Percentiles rank a stretch among this genome's conserved stretches.
Evolutionary conservation across 2,888 invertebrate genomes (phyloP).

Genomic region (Drosophila pseudotakahashii): DNA sequence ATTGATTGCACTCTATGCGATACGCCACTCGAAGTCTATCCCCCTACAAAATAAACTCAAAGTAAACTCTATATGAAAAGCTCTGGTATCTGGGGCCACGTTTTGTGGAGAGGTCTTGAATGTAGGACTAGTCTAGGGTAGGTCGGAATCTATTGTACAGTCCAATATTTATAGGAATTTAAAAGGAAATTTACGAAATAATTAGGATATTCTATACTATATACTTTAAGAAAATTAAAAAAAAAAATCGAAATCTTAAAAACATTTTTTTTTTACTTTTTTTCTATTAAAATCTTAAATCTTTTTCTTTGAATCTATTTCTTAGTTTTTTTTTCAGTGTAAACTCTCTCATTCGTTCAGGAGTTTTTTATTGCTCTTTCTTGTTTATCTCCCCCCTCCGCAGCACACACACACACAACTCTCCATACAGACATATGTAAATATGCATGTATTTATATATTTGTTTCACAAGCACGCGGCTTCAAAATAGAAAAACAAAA

Average conservation of each 20-base stretch:
- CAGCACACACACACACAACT: neutral
- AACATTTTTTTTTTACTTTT: too few species aligned
- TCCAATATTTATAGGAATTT: neutral
- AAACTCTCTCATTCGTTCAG: neutral
- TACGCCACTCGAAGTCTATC: slow-evolving; percentile 8
- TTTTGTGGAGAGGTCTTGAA: neutral
- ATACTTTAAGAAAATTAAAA: too few species aligned
- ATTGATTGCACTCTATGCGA: slow-evolving; percentile 15
- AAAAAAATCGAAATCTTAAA: too few species aligned
- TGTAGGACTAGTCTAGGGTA: neutral
- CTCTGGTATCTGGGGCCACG: neutral
- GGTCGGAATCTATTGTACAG: neutral
- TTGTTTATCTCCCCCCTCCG: slow-evolving; percentile 19
- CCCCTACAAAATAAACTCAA: slow-evolving; percentile 4
- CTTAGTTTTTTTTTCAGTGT: neutral
- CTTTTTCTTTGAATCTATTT: too few species aligned
- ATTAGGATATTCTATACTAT: too few species aligned
- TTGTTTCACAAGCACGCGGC: slow-evolving; percentile 13
- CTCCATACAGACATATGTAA: neutral
- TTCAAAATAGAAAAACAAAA: slow-evolving; percentile 7
- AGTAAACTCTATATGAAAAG: neutral
- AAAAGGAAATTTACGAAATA: too few species aligned
- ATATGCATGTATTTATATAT: neutral
- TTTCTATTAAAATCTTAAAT: too few species aligned
- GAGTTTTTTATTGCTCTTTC: slow-evolving; percentile 21